phyloP scores from a whole-genome alignment of 2,888 invertebrate species.

The Drosophila lutescens region DNA sequence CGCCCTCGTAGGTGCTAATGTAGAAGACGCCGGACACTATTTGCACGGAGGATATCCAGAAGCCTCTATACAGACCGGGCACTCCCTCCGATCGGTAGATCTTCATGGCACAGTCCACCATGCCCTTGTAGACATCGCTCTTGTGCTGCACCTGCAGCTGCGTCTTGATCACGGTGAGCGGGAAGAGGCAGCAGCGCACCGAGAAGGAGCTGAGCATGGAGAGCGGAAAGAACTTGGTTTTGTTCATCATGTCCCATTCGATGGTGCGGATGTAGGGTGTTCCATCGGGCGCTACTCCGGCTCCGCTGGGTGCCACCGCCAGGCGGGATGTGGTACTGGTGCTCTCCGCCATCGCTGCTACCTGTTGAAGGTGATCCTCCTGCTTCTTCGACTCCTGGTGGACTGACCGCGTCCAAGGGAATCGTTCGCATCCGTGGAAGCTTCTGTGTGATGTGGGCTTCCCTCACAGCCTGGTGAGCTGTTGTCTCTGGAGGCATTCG shows the following conservation, averaged over 20 bases:
- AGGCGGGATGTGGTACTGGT: constrained; percentile 46
- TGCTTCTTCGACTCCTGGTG: too few species aligned
- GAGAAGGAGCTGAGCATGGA: constrained; percentile 91
- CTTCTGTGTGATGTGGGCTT: constrained; percentile 22
- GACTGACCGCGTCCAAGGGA: constrained; percentile 17
- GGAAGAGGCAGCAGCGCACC: constrained; percentile 91
- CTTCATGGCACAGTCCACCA: constrained; percentile 94
- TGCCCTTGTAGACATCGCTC: constrained; percentile 92
- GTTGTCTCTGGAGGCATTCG: constrained; percentile 37
- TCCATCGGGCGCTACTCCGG: constrained; percentile 59
- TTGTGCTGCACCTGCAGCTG: constrained; percentile 93
- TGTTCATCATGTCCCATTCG: constrained; percentile 99
- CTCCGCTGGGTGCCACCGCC: constrained; percentile 49
- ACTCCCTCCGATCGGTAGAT: constrained; percentile 94
- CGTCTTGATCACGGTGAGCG: constrained; percentile 96
- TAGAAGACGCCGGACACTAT: constrained; percentile 94
- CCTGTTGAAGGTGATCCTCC: constrained; percentile 19
- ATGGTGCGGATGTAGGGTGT: constrained; percentile 90
- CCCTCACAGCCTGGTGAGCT: constrained; percentile 60
- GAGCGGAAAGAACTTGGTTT: constrained; percentile 95
- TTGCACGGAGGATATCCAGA: constrained; percentile 97
- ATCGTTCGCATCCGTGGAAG: constrained; percentile 62
- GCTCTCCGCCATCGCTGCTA: background rate
- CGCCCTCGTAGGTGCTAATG: constrained; percentile 96
- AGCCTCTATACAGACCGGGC: constrained; percentile 95